Evolutionary conservation across 2,113 vertebrate species (phyloP).

Genomic region (Festucalex cinctus): DNA sequence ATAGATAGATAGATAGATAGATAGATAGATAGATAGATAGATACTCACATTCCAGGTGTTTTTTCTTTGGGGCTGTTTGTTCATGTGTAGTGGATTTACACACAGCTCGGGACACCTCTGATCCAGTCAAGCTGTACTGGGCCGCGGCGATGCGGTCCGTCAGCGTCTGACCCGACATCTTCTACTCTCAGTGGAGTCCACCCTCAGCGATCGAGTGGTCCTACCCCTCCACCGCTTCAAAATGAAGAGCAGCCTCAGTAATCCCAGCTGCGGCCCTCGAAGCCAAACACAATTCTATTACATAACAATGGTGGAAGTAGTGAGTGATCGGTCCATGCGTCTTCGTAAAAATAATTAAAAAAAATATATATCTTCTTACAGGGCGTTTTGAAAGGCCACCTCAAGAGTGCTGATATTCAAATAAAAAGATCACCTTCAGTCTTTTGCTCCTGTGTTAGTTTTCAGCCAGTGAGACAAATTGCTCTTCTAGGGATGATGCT

Average conservation of each 20-base stretch:
- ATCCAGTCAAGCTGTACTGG: slow-evolving; percentile 97
- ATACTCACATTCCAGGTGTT: slow-evolving; percentile 98
- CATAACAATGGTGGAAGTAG: slow-evolving; percentile 27
- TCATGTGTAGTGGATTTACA: slow-evolving; percentile 99
- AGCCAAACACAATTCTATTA: slow-evolving; percentile 19
- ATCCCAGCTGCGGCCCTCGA: slow-evolving; percentile 41
- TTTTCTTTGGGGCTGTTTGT: slow-evolving; percentile 97
- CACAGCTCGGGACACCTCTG: slow-evolving; percentile 91
- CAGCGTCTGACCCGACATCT: slow-evolving; percentile 99
- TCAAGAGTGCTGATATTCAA: background rate
- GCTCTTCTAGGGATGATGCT: slow-evolving; percentile 52
- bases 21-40: slow-evolving; percentile 31
- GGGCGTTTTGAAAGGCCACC: background rate
- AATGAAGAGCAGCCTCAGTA: slow-evolving; percentile 22
- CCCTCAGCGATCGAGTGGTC: slow-evolving; percentile 41
- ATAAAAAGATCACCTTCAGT: background rate
- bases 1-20: slow-evolving; percentile 18
- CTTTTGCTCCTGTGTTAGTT: background rate
- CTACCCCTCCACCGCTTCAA: slow-evolving; percentile 35
- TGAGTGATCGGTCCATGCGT: slow-evolving; percentile 14
- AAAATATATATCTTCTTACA: background rate
- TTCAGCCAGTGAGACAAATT: slow-evolving; percentile 21
- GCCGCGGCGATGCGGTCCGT: slow-evolving; percentile 99
- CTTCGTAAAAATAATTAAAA: slow-evolving; percentile 22
- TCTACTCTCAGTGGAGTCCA: slow-evolving; percentile 58